Conservation (phyloP, 2,113 vertebrate species). For the Emydocephalus ijimae region DNA sequence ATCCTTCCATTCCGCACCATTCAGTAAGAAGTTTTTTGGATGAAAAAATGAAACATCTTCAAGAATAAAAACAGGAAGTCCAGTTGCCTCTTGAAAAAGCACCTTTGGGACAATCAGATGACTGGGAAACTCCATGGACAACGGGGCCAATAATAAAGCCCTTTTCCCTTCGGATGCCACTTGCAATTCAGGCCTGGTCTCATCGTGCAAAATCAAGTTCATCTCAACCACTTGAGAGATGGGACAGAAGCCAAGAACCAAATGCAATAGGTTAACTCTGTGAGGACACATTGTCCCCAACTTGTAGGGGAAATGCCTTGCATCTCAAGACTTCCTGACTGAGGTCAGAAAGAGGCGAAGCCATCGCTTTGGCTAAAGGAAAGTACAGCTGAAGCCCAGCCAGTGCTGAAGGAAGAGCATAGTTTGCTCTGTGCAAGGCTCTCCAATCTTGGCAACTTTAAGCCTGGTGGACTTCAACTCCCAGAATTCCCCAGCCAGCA, state of each 20-base stretch:
- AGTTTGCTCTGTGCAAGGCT: not conserved
- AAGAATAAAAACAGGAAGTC: too few species aligned
- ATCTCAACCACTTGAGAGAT: not conserved
- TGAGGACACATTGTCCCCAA: not conserved
- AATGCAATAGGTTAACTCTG: not conserved
- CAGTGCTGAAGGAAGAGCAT: not conserved
- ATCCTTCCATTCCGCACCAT: too few species aligned
- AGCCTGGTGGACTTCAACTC: too few species aligned
- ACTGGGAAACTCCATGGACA: not conserved
- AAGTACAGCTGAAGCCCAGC: not conserved
- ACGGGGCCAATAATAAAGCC: not conserved
- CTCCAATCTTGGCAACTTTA: not conserved
- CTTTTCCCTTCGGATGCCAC: not conserved
- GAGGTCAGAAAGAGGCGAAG: not conserved
- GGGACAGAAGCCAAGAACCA: not conserved
- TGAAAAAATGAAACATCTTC: too few species aligned
- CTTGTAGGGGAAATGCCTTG: not conserved
- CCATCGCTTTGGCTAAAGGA: not conserved
- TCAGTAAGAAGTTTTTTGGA: too few species aligned
- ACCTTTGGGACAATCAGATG: too few species aligned
- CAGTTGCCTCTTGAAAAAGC: too few species aligned
- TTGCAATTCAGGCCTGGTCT: not conserved
- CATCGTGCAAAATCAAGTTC: not conserved
- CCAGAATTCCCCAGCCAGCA: too few species aligned
- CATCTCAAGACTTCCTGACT: not conserved